Evolutionary conservation across 35 echinoderm and acorn worm species (phyloP).

Genomic region (Stichopus chloronotus): DNA sequence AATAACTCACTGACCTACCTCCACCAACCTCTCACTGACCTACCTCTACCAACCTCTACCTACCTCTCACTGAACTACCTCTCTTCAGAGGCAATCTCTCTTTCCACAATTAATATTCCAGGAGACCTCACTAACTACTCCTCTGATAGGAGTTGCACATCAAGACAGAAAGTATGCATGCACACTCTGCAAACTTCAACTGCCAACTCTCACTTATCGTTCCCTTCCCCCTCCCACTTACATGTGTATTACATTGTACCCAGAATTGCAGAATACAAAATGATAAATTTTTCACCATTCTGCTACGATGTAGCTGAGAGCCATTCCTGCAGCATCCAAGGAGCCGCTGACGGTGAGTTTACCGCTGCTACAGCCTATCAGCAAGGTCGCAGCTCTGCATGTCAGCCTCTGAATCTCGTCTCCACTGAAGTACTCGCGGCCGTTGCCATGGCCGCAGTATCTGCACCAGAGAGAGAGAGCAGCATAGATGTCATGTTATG

Average conservation of each 20-base stretch:
- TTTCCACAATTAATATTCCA: background rate
- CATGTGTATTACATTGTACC: background rate
- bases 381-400: conserved; percentile 79
- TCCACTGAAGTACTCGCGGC: conserved; percentile 88
- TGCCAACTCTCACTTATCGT: background rate
- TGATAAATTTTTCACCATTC: background rate
- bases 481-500: background rate
- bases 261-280: background rate
- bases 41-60: too few relatives aligned
- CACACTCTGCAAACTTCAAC: background rate
- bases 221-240: background rate
- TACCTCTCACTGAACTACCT: too few relatives aligned
- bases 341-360: conserved; percentile 79
- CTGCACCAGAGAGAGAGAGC: conserved; percentile 27
- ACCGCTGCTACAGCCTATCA: conserved; percentile 98
- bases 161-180: too few relatives aligned
- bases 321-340: conserved; percentile 90
- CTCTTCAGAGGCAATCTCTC: background rate
- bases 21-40: too few relatives aligned
- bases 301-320: conserved; percentile 89
- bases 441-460: conserved; percentile 95
- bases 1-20: too few relatives aligned
- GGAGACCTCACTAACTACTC: background rate
- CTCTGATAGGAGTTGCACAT: too few relatives aligned
- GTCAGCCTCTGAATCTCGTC: conserved; percentile 91